Evolutionary conservation across 2,888 invertebrate genomes (phyloP), one percentile per base, ranked within the genome.

Genomic region (Nomada flava): DNA sequence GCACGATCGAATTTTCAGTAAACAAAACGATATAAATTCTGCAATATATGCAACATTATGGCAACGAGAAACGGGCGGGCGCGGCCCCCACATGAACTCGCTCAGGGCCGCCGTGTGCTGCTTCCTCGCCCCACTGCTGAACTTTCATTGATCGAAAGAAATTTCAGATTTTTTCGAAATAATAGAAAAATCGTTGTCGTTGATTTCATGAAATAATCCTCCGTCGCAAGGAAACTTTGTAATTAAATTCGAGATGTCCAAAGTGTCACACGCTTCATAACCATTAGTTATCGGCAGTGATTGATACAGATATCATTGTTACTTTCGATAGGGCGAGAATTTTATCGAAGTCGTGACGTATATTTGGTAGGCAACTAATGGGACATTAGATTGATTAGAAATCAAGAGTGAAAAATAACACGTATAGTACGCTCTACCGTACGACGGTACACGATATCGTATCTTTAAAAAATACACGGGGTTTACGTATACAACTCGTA

Each of bases 21-120:
- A 29, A 44, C 18, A 26, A 62, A 74, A 64, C 60, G 59, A 72
- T 76, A 86, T 91, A 91, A 79, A 87, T 89, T 86, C 80, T 73
- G 80, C 73, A 76, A 85, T 90, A 91, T 89, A 72, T 82, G 71
- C 68, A 81, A 89, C 91, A 90, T 91, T 91, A 91, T 91, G 90
- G 89, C 82, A 88, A 79, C 50, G 83, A 78, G 84, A 81, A 81
- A 80, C 77, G 83, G 81, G 87, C 91, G 92, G 91, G 92, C 90
- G 91, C 91, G 91, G 82, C 76, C 77, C 79, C 79, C 76, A 76
- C 76, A 73, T 82, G 73, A n/a, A 63, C 57, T 42, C 42, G 0
- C 4, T 29, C 87, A 87, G 82, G 50, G 4, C 10, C 71, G 87
- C 82, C 60, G 0, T 47, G 1, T 15, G 10, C 1, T 1, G 1